Percentiles rank a stretch among this genome's conserved stretches.
phyloP scores from a whole-genome alignment of 2,888 invertebrate genomes.

The Eilema caniola region DNA sequence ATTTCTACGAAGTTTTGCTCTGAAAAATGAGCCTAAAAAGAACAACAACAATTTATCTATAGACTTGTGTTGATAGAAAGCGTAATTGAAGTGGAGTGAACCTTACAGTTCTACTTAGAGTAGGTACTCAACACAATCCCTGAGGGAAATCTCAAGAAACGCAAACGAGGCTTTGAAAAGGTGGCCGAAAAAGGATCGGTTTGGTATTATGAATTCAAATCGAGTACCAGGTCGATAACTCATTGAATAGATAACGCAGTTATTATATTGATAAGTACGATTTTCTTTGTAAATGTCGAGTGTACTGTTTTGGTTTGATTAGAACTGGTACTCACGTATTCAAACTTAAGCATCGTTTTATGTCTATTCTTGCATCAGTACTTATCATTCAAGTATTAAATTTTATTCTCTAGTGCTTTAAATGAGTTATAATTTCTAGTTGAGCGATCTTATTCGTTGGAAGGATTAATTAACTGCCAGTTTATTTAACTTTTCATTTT shows the following conservation, averaged over 20 bases:
- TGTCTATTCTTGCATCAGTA: neutral
- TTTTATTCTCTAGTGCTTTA: neutral
- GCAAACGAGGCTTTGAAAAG: conserved; percentile 43
- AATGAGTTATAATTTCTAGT: neutral
- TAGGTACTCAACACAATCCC: conserved; percentile 39
- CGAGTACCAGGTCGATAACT: conserved; percentile 34
- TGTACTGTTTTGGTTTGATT: neutral
- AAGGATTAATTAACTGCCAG: neutral
- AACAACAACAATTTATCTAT: neutral
- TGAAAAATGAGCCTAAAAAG: neutral
- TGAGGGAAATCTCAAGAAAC: conserved; percentile 55
- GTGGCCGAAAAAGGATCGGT: conserved; percentile 50
- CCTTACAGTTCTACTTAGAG: conserved; percentile 36
- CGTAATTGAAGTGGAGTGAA: neutral
- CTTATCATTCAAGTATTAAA: neutral
- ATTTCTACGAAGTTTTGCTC: neutral
- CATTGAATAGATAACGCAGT: conserved; percentile 39
- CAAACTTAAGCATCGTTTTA: neutral
- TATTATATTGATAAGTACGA: conserved; percentile 32
- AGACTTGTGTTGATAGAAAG: neutral
- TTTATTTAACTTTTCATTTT: neutral
- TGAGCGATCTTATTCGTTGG: neutral
- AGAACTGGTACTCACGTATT: neutral
- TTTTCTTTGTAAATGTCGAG: conserved; percentile 11
- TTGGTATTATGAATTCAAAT: conserved; percentile 50